Conservation (phyloP, 2,113 vertebrate species). For the Paradisaea rubra region DNA sequence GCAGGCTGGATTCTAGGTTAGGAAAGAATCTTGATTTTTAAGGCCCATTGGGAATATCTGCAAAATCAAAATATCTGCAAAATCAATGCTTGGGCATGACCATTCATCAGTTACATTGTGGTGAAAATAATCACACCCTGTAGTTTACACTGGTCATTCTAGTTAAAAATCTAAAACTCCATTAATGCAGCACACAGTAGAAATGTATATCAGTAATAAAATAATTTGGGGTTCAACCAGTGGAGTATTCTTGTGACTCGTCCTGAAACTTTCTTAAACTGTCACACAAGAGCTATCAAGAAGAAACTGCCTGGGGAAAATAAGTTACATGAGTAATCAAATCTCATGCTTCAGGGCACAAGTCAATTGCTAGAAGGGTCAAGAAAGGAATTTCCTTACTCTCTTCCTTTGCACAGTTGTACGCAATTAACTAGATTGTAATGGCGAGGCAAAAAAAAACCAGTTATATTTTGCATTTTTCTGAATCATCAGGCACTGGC, state of each 20-base stretch:
- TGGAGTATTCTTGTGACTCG: not conserved
- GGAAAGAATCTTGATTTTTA: not conserved
- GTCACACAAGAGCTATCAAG: not conserved
- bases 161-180: not conserved
- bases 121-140: not conserved
- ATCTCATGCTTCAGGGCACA: slow-evolving; percentile 39
- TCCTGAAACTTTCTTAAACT: not conserved
- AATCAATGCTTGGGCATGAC: not conserved
- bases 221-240: not conserved
- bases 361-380: slow-evolving; percentile 59
- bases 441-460: not conserved
- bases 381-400: slow-evolving; percentile 46
- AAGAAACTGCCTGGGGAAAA: not conserved
- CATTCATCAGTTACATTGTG: not conserved
- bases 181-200: not conserved
- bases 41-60: not conserved
- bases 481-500: not conserved
- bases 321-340: slow-evolving; percentile 41
- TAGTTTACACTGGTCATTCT: not conserved
- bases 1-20: not conserved
- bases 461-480: not conserved
- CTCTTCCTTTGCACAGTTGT: slow-evolving; percentile 28
- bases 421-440: slow-evolving; percentile 27
- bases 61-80: no score
- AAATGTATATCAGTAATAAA: not conserved